Base-by-base conservation (phyloP, 2,888 invertebrate genomes). In the Aphodius sticticus region DNA sequence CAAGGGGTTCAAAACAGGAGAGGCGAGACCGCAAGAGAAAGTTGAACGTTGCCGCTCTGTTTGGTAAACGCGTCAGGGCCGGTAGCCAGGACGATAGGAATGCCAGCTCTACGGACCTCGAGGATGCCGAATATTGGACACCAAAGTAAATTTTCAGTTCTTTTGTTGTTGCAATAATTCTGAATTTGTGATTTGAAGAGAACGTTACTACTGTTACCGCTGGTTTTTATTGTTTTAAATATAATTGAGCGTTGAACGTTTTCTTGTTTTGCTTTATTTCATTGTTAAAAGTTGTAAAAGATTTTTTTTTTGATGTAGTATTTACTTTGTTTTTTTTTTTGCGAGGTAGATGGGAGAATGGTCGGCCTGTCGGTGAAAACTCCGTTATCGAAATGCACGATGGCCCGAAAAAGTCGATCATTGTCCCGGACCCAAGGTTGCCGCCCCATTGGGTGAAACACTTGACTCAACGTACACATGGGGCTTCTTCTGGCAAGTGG, bases 381-480 rank as follows among this genome's bases (percentile, higher is more conserved):
- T 91, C 87, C 86, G 89, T 85, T 83, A 86, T 92, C 36, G 88
- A 88, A 70, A 85, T 87, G 83, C 76, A 81, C 16, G 87, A 91
- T 89, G 87, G 91, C 36, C 85, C 87, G 16, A 89, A 90, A 78
- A 89, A 88, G 76, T 90, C 91, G 6, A 88, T 93, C 14, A 91
- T 95, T 88, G 95, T 96, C 6, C 91, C 93, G 76, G 96, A 96
- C 87, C 93, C 93, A 85, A 91, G 94, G 77, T 88, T 96, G 81
- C 96, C 96, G 0, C 88, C 91, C 0, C 94, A 94, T 2, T 96
- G 96, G 96, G 91, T 92, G 0, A 96, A 96, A 86, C 95, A 95
- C 87, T 93, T 96, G 89, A 93, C 94, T 35, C 93, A 95, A 82
- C 91, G 95, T 38, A 91, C 91, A 83, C 89, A 91, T 76, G 94